phyloP scores from a whole-genome alignment of 1,140 invertebrate genomes.

The Drosophila pseudoobscura region DNA sequence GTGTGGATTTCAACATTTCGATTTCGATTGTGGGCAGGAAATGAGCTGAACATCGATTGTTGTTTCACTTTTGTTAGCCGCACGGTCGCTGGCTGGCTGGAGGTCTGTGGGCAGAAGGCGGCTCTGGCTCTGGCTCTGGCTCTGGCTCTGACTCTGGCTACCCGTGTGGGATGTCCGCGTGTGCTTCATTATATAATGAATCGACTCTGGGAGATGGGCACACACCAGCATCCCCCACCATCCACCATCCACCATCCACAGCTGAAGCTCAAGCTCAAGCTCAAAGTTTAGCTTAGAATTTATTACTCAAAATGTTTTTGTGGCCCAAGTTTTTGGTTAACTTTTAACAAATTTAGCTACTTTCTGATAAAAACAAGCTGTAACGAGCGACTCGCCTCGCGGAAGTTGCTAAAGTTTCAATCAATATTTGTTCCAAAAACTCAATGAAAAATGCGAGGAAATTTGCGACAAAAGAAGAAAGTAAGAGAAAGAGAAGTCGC shows the following conservation, averaged over 20 bases:
- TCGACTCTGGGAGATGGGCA: slow-evolving; percentile 35
- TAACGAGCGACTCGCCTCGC: background rate
- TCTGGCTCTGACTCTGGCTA: background rate
- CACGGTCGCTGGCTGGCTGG: background rate
- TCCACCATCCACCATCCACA: slow-evolving; percentile 1
- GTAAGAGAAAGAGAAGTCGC: too few relatives aligned
- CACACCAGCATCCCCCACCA: background rate
- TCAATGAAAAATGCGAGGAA: background rate
- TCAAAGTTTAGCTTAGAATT: slow-evolving; percentile 43
- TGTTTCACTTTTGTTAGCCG: slow-evolving; percentile 50
- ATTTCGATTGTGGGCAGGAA: slow-evolving; percentile 49
- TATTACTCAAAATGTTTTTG: slow-evolving; percentile 23
- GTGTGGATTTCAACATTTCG: slow-evolving; percentile 47
- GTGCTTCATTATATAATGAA: slow-evolving; percentile 58
- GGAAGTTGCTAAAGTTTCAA: slow-evolving; percentile 21
- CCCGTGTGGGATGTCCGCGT: slow-evolving; percentile 45
- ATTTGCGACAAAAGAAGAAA: too few relatives aligned
- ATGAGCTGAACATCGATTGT: slow-evolving; percentile 54
- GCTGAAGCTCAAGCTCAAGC: slow-evolving; percentile 14
- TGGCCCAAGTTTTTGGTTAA: slow-evolving; percentile 7
- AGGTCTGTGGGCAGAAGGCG: slow-evolving; percentile 37
- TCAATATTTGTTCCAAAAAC: slow-evolving; percentile 20
- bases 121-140: slow-evolving; percentile 5
- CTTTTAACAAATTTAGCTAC: slow-evolving; percentile 15
- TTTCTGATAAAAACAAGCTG: background rate